These are phyloP conservation scores for Arion vulgaris DNA, from an alignment of 1,140 invertebrate species.

Conservation along the genomic window DNA sequence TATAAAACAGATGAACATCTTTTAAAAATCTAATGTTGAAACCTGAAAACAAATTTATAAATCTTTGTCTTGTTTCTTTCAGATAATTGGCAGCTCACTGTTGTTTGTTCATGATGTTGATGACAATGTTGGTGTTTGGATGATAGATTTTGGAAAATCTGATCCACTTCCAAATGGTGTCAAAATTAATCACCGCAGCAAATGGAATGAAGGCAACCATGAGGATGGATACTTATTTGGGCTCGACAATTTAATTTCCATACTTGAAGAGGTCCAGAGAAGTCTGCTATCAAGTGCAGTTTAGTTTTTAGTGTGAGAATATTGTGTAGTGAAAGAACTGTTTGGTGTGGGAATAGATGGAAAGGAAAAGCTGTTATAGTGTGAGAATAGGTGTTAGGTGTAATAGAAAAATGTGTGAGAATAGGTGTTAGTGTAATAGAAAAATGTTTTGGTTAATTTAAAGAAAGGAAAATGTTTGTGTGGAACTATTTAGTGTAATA, in stretches of 20 bases:
- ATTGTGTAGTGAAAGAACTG: background rate
- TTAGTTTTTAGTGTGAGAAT: background rate
- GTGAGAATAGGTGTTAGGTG: too few relatives aligned
- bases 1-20: too few relatives aligned
- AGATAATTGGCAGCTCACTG: constrained; percentile 96
- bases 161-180: constrained; percentile 84
- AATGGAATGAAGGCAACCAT: constrained; percentile 97
- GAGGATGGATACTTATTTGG: constrained; percentile 98
- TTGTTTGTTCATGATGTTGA: constrained; percentile 94
- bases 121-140: constrained; percentile 89
- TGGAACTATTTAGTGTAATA: too few relatives aligned
- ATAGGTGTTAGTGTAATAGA: too few relatives aligned
- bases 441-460: too few relatives aligned
- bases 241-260: constrained; percentile 92
- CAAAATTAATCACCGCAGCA: constrained; percentile 84
- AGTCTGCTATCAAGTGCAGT: constrained; percentile 15
- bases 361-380: too few relatives aligned
- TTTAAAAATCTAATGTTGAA: too few relatives aligned
- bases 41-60: too few relatives aligned
- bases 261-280: constrained; percentile 70
- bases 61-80: constrained; percentile 27
- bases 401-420: too few relatives aligned
- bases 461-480: too few relatives aligned
- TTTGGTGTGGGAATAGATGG: background rate
- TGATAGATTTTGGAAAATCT: constrained; percentile 99